A percentile compares a stretch with the other conserved stretches of the same genome.
These are phyloP conservation scores for Maccullochella peelii DNA, from an alignment of 2,113 vertebrate genomes.

Conservation along the genomic window DNA sequence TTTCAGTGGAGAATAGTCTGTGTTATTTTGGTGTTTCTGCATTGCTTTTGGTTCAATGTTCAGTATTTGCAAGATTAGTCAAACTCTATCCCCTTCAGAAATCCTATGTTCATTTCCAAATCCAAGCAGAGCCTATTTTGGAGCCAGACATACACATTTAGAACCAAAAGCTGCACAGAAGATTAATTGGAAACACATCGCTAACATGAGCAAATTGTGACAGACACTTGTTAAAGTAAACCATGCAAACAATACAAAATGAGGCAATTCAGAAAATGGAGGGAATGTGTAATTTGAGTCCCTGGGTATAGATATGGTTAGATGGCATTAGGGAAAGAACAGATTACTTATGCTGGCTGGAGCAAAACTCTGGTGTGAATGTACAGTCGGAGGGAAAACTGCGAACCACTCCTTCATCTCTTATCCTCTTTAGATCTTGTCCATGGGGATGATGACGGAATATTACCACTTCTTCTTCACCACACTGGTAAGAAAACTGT, in stretches of 20 bases:
- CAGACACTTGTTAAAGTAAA: constrained; percentile 25
- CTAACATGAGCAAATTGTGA: constrained; percentile 44
- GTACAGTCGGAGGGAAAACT: not conserved
- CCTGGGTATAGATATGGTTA: not conserved
- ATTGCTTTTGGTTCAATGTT: constrained; percentile 52
- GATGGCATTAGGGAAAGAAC: not conserved
- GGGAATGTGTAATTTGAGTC: constrained; percentile 11
- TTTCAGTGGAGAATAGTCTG: constrained; percentile 13
- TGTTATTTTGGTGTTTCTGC: constrained; percentile 28
- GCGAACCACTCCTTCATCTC: constrained; percentile 26
- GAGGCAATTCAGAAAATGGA: constrained; percentile 23
- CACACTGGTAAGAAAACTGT: constrained; percentile 90
- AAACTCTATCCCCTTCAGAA: constrained; percentile 56
- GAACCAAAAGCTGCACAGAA: constrained; percentile 43
- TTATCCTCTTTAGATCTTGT: constrained; percentile 88
- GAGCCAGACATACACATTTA: constrained; percentile 50
- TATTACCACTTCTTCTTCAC: constrained; percentile 99
- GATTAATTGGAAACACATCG: constrained; percentile 54
- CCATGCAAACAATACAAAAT: constrained; percentile 32
- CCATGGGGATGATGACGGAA: constrained; percentile 99
- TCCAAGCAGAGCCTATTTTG: constrained; percentile 58
- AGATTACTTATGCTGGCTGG: constrained; percentile 23
- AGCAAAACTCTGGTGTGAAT: constrained; percentile 1
- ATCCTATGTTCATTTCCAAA: constrained; percentile 56
- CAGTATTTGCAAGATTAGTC: constrained; percentile 54